phyloP scores from a whole-genome alignment of 2,888 invertebrate genomes.

The Noctua pronuba region DNA sequence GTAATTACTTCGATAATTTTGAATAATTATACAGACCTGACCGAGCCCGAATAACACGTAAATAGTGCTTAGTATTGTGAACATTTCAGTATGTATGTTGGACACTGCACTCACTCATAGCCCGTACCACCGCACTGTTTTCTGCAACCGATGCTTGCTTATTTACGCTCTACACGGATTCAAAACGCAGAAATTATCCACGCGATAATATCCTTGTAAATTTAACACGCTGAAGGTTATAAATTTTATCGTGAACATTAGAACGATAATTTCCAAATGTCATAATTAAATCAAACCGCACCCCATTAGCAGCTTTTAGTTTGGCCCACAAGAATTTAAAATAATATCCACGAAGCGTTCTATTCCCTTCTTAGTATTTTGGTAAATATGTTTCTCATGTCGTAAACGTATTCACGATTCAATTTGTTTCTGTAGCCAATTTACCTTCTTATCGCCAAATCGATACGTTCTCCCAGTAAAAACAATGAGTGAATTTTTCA shows the following conservation, averaged over 20 bases:
- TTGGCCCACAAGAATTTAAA: conserved; percentile 14
- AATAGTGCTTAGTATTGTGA: conserved; percentile 61
- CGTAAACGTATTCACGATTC: conserved; percentile 61
- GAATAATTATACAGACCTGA: conserved; percentile 75
- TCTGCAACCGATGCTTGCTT: conserved; percentile 69
- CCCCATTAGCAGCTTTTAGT: conserved; percentile 39
- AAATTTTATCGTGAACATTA: conserved; percentile 70
- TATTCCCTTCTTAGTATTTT: conserved; percentile 45
- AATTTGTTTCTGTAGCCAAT: conserved; percentile 63
- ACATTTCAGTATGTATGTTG: conserved; percentile 67
- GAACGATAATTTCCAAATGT: conserved; percentile 53
- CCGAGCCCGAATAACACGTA: conserved; percentile 64
- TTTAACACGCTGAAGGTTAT: conserved; percentile 72
- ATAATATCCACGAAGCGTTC: conserved; percentile 22
- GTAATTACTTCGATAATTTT: conserved; percentile 44
- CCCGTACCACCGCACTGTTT: conserved; percentile 73
- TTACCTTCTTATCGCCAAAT: conserved; percentile 66
- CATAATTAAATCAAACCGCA: conserved; percentile 53
- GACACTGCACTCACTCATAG: conserved; percentile 72
- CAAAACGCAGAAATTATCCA: conserved; percentile 81
- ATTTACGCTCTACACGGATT: conserved; percentile 78
- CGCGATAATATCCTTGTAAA: conserved; percentile 83
- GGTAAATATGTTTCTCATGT: conserved; percentile 52
- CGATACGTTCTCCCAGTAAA: conserved; percentile 53
- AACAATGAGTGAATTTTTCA: conserved; percentile 38